A percentile compares a stretch with the other conserved stretches of the same genome.
Conservation (phyloP, 2,113 vertebrate species). For the Aramus guarauna region DNA sequence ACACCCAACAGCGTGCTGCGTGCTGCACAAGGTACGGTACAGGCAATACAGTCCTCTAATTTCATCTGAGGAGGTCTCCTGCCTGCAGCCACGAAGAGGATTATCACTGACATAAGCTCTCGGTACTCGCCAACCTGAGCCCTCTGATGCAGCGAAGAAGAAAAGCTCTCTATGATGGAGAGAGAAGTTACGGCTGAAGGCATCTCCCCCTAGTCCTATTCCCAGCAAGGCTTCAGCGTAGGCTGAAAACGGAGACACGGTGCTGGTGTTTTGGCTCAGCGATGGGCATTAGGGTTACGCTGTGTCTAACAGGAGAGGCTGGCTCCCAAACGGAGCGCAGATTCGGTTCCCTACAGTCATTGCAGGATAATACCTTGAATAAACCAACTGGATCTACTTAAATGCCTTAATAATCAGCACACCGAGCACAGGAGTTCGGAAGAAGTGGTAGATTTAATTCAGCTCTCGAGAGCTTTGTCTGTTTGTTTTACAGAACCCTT, state of each 20-base stretch:
- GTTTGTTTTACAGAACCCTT: slow-evolving; percentile 14
- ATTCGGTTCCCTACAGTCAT: neutral
- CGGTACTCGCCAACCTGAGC: accelerated
- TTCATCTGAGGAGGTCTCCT: neutral
- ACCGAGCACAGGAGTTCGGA: neutral
- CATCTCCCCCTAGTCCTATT: neutral
- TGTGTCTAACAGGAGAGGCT: neutral
- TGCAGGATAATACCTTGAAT: neutral
- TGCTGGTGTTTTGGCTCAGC: neutral
- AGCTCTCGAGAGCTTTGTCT: slow-evolving; percentile 18
- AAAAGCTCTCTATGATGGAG: neutral
- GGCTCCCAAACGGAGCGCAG: neutral
- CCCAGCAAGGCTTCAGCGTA: neutral
- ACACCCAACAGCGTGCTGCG: neutral
- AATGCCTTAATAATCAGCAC: neutral
- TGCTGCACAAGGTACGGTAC: neutral
- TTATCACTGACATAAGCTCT: neutral
- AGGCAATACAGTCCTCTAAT: neutral
- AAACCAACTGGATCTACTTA: neutral
- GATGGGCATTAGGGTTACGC: neutral
- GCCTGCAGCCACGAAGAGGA: neutral
- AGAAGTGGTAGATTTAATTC: slow-evolving; percentile 9
- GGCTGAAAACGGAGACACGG: neutral
- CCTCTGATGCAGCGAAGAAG: neutral
- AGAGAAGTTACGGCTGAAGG: neutral